phyloP scores from a whole-genome alignment of 2,888 invertebrate genomes.

The Malthinus seriepunctatus region DNA sequence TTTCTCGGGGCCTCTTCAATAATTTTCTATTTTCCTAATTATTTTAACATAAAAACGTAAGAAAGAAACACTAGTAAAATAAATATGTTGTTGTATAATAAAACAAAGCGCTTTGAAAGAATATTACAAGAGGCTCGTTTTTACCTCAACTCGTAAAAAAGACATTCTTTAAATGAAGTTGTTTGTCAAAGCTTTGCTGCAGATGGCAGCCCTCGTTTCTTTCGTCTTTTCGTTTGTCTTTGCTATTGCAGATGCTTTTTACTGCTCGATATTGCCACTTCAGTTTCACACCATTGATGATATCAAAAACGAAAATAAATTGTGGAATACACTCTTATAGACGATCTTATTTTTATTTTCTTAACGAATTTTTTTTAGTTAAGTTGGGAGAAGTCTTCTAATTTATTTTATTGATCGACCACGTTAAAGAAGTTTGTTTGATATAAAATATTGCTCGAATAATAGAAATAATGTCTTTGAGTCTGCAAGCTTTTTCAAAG shows the following conservation, averaged over 20 bases:
- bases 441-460: no score
- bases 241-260: slow-evolving; percentile 9
- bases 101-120: slow-evolving; percentile 7
- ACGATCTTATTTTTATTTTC: no score
- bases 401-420: no score
- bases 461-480: no score
- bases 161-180: slow-evolving; percentile 12
- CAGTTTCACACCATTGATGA: slow-evolving; percentile 7
- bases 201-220: slow-evolving; percentile 11
- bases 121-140: slow-evolving; percentile 8
- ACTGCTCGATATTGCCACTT: slow-evolving; percentile 12
- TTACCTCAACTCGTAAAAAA: slow-evolving; percentile 13
- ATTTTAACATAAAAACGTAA: not conserved
- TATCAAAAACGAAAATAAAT: slow-evolving; percentile 5
- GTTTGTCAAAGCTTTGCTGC: slow-evolving; percentile 13
- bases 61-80: slow-evolving; percentile 1
- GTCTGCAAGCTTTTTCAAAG: no score
- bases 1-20: no score
- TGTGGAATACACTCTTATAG: not conserved
- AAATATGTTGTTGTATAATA: slow-evolving; percentile 6
- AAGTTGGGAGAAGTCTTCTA: no score
- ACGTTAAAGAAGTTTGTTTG: no score
- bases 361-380: no score
- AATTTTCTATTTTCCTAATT: no score
- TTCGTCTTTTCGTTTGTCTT: slow-evolving; percentile 12